Conservation (phyloP, 2,888 invertebrate species). For the Ophioninae sp. region DNA sequence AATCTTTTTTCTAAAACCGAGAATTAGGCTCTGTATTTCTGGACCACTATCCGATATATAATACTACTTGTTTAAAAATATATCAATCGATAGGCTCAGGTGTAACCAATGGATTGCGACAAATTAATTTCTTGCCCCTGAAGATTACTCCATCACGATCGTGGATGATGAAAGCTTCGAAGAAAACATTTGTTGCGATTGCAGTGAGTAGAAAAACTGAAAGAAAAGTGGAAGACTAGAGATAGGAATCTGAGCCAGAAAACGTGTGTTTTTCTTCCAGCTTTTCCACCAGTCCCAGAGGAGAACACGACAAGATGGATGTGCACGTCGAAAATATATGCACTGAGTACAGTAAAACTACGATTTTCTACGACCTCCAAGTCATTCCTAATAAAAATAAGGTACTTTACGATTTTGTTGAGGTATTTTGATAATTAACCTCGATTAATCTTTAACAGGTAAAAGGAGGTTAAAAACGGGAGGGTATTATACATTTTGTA, state of each 20-base stretch:
- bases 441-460: too few relatives aligned
- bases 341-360: background rate
- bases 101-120: slow-evolving; percentile 67
- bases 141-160: slow-evolving; percentile 65
- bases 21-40: too few relatives aligned
- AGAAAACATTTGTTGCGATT: slow-evolving; percentile 45
- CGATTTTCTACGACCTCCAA: too few relatives aligned
- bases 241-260: slow-evolving; percentile 4
- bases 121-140: slow-evolving; percentile 69
- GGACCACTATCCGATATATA: too few relatives aligned
- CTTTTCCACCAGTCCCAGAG: slow-evolving; percentile 30
- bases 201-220: background rate
- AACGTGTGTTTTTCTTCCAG: slow-evolving; percentile 22
- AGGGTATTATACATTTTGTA: too few relatives aligned
- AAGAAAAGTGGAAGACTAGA: background rate
- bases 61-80: background rate
- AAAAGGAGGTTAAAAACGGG: too few relatives aligned
- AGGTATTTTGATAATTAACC: too few relatives aligned
- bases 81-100: slow-evolving; percentile 70
- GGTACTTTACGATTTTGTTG: too few relatives aligned
- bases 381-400: too few relatives aligned
- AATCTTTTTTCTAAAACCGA: too few relatives aligned
- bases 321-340: background rate
- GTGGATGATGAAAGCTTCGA: slow-evolving; percentile 34
- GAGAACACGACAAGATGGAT: slow-evolving; percentile 29